Conservation (phyloP, 2,797 vertebrate species). For the Ammospiza maritima region DNA sequence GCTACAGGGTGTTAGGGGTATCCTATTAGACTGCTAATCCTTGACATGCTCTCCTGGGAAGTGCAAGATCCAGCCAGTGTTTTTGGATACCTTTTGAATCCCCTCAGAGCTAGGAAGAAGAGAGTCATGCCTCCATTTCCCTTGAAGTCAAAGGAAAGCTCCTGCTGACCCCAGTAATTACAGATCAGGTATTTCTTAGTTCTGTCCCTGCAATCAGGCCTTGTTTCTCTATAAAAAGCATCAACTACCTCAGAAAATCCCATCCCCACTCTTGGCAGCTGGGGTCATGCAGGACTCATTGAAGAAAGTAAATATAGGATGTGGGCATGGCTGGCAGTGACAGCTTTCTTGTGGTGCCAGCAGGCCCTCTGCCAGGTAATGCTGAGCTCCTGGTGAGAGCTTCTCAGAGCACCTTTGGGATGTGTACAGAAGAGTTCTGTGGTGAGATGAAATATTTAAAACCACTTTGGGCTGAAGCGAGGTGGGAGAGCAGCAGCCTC, state of each 20-base stretch:
- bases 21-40: neutral
- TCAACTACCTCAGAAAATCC: neutral
- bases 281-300: slow-evolving; percentile 13
- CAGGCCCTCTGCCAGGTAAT: slow-evolving; percentile 28
- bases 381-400: neutral
- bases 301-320: slow-evolving; percentile 45
- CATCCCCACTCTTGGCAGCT: neutral
- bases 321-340: neutral
- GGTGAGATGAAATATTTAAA: slow-evolving; percentile 69
- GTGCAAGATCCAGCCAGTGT: neutral
- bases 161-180: neutral
- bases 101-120: neutral
- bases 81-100: neutral
- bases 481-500: slow-evolving; percentile 44
- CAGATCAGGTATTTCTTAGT: neutral
- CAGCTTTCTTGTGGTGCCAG: slow-evolving; percentile 26
- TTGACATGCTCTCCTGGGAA: neutral
- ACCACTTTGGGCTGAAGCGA: slow-evolving; percentile 40
- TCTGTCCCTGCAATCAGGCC: neutral
- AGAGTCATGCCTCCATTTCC: neutral
- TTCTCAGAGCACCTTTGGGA: slow-evolving; percentile 19
- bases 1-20: neutral
- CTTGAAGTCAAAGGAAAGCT: neutral
- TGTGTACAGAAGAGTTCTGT: slow-evolving; percentile 45
- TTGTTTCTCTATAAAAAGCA: neutral